Evolutionary conservation across 1,140 invertebrate species (phyloP), one percentile per base, ranked within the genome.

Genomic region (Nasonia longicornis): DNA sequence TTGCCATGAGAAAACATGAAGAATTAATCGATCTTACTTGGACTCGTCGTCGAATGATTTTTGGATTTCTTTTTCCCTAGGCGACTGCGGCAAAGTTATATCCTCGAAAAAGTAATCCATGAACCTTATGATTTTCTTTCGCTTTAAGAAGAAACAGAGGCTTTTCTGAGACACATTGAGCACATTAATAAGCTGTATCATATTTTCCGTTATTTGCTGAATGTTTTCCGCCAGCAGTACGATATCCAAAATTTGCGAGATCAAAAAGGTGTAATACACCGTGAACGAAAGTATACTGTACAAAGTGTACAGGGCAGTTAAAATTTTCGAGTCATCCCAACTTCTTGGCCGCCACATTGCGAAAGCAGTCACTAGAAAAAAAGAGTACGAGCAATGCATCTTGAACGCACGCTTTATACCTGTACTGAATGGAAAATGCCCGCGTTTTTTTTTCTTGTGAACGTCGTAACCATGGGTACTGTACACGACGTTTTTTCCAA

Each of bases 161-260:
- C 22, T 75, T 85, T 87, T 22, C 52, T 81, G 16, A 11, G 82
- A n/a, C 42, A 77, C 29, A 69, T 82, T 2, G 74, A 66, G 6
- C 81, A 70, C 22, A 74, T 83, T 16, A 82, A 66, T 0, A 79
- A 79, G 26, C 79, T 80, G 67, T 76, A 84, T 10, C 64, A 85
- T 82, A 78, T 85, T 87, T 14, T 85, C 83, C 0, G 78, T 79
- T 1, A 88, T 72, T 16, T 85, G 80, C 12, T 76, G 63, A 16
- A 81, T 35, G 22, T 76, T 81, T 31, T 81, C 31, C 12, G 73
- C 73, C 0, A 58, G 0, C 16, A 79, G 45, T 29, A 81, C 1
- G 4, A 81, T 70, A 63, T 81, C 79, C 16, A 81, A 38, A 31
- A 81, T 70, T 38, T 81, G 63, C n/a, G 64, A 76, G 8, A 81